phyloP scores from a whole-genome alignment of 2,888 invertebrate genomes.

The Euphydryas editha region DNA sequence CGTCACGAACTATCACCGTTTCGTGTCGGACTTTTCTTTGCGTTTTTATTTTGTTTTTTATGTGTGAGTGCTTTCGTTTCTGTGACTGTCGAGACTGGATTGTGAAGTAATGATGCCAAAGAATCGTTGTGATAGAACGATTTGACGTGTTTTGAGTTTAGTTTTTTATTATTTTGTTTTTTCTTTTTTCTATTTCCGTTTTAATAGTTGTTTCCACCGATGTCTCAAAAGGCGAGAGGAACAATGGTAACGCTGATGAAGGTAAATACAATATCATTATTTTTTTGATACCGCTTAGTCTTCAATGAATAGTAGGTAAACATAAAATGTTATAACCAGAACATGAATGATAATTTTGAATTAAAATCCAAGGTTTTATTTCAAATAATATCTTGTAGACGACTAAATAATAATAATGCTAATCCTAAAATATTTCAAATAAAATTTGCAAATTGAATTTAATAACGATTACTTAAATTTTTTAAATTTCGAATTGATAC shows the following conservation, averaged over 20 bases:
- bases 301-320: not conserved
- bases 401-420: no score
- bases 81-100: conserved; percentile 57
- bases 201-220: conserved; percentile 63
- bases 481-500: not conserved
- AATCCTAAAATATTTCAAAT: no score
- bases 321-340: not conserved
- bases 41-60: conserved; percentile 49
- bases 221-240: conserved; percentile 73
- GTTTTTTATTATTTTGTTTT: conserved; percentile 55
- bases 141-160: conserved; percentile 61
- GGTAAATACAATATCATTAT: conserved; percentile 56
- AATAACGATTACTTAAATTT: no score
- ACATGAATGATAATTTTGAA: not conserved
- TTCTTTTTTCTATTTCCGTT: conserved; percentile 54
- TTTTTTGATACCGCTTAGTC: not conserved
- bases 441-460: not conserved
- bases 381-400: not conserved
- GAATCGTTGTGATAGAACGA: conserved; percentile 72
- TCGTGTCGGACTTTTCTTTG: conserved; percentile 62
- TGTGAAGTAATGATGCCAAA: conserved; percentile 67
- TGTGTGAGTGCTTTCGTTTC: conserved; percentile 53
- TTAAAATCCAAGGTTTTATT: not conserved
- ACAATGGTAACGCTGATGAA: conserved; percentile 77
- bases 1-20: conserved; percentile 55